Base-by-base conservation (phyloP, 2,888 invertebrate genomes). In the Apocheima hispidaria region DNA sequence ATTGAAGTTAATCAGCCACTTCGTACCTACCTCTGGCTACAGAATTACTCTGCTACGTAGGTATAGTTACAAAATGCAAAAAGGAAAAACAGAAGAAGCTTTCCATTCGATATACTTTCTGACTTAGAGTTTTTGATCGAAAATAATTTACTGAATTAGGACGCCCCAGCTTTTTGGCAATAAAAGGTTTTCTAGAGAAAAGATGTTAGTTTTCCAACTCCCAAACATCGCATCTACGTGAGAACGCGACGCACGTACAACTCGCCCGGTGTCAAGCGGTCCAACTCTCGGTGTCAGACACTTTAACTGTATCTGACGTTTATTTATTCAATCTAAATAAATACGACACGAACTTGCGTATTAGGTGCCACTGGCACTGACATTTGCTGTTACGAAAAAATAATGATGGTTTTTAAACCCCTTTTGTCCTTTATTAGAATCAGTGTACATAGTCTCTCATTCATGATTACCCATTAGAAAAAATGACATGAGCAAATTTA, bases 1-100 rank as follows among this genome's bases (percentile, higher is more conserved):
- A 86, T 86, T 84, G 81, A 80, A 84, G 82, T 81, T 74, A 75
- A 79, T 79, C 71, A 73, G 69, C 59, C 69, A 68, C 54, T 66
- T 59, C 68, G 67, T 68, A 64, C 41, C 41, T 26, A 49, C 21
- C 12, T 49, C n/a, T 7, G 20, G 9, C 33, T 30, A 10, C 10
- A 28, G 16, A 28, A 12, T 10, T 6, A n/a, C 18, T 20, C 18
- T 1, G 3, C 6, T 46, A 12, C 12, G 30, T 33, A 30, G 20
- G 30, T n/a, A n/a, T 44, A n/a, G 21, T 16, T 14, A 20, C 16
- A 50, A 52, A 46, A 52, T 35, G n/a, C 6, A 40, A 51, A 30
- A 44, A 40, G 23, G 3, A 52, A 35, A 28, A 51, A 50, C 28
- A 50, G 51, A 65, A 51, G 57, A 23, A 60, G 40, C 40, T 48